These are phyloP conservation scores for Panthera uncia DNA, from an alignment of 2,113 vertebrate species.

Conservation along the genomic window DNA sequence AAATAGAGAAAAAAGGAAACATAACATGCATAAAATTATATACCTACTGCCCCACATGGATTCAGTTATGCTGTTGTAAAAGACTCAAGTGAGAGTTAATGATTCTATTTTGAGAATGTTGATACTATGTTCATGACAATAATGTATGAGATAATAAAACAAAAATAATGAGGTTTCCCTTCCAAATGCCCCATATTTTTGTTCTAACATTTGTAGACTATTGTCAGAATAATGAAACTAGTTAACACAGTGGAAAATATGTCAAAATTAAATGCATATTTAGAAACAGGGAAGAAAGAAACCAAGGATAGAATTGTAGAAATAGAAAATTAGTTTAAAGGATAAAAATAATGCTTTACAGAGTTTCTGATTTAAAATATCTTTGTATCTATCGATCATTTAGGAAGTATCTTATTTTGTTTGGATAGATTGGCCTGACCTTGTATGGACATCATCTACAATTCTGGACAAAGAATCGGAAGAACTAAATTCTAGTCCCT, in stretches of 20 bases:
- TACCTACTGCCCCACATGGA: not conserved
- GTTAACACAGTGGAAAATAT: not conserved
- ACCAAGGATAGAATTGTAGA: not conserved
- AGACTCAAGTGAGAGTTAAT: not conserved
- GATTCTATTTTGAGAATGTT: not conserved
- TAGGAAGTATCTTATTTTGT: not conserved
- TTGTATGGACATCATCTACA: not conserved
- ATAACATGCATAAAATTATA: not conserved
- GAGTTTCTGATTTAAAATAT: not conserved
- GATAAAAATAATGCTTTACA: not conserved
- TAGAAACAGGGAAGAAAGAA: conserved; percentile 1
- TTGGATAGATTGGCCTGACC: not conserved
- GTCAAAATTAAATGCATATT: conserved; percentile 15
- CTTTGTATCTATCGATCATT: not conserved
- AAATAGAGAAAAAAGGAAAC: not conserved
- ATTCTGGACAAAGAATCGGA: not conserved
- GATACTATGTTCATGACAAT: not conserved
- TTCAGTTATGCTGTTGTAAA: not conserved
- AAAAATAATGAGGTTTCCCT: not conserved
- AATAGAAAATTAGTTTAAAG: not conserved
- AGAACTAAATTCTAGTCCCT: not conserved
- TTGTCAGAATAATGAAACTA: not conserved
- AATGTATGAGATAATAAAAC: not conserved
- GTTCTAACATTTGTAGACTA: not conserved
- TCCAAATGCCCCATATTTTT: not conserved